Conservation (phyloP, 2,797 vertebrate genomes). For the Melanotaenia maccullochi region DNA sequence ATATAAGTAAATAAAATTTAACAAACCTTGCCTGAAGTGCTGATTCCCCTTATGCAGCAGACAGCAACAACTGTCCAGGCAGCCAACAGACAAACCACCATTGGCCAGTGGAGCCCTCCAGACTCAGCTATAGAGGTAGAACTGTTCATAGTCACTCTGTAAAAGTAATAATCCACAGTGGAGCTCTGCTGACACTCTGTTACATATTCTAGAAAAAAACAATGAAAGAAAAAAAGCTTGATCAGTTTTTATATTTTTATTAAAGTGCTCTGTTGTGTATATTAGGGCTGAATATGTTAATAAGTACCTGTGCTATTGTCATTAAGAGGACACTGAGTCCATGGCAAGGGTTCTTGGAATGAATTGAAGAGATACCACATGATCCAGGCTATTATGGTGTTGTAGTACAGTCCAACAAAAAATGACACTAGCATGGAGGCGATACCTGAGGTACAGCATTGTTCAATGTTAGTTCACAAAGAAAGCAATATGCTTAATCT, state of each 20-base stretch:
- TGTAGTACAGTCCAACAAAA: constrained; percentile 92
- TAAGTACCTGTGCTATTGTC: constrained; percentile 84
- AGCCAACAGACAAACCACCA: constrained; percentile 75
- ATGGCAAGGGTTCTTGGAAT: constrained; percentile 94
- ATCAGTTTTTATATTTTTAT: constrained; percentile 81
- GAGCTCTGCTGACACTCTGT: no score
- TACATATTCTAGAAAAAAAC: constrained; percentile 63
- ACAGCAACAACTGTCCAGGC: constrained; percentile 88
- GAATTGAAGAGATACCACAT: constrained; percentile 99
- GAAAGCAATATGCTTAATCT: not conserved
- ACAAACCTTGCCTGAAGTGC: no score
- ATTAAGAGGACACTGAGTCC: constrained; percentile 88
- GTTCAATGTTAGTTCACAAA: not conserved
- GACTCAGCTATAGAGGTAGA: no score
- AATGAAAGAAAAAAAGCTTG: constrained; percentile 76
- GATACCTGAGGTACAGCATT: constrained; percentile 79
- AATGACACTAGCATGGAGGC: constrained; percentile 89
- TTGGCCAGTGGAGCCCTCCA: no score
- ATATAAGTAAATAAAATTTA: constrained; percentile 46
- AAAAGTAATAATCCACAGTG: no score
- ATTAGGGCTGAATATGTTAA: not conserved
- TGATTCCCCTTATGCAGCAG: constrained; percentile 85
- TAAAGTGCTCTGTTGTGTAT: constrained; percentile 77
- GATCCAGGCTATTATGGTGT: constrained; percentile 94
- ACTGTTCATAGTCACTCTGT: no score